Evolutionary conservation across 2,113 vertebrate species (phyloP).

Genomic region (Lophura nycthemera): DNA sequence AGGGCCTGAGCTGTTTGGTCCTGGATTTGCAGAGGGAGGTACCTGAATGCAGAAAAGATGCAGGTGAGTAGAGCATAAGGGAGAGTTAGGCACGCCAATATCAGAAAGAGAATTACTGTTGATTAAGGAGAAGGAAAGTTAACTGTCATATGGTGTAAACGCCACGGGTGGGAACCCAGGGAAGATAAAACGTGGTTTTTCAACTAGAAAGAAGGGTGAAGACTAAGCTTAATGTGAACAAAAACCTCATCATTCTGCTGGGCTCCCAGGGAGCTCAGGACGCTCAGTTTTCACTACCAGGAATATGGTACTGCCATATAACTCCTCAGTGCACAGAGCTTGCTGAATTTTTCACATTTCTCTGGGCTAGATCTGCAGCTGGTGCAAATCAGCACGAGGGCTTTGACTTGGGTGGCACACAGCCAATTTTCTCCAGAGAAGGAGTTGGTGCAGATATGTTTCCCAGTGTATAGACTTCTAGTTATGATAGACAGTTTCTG

Average conservation of each 20-base stretch:
- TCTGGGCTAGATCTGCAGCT: constrained; percentile 20
- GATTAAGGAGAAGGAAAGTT: constrained; percentile 55
- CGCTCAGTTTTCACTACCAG: background rate
- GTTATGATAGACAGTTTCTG: constrained; percentile 61
- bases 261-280: background rate
- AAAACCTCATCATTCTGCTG: constrained; percentile 3
- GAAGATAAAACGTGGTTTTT: constrained; percentile 23
- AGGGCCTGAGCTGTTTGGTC: background rate
- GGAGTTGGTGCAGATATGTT: constrained; percentile 60
- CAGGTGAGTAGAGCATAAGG: background rate
- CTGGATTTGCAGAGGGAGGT: background rate
- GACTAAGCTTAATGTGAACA: background rate
- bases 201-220: background rate
- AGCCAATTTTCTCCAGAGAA: constrained; percentile 44
- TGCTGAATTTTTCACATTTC: background rate
- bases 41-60: accelerated
- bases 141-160: constrained; percentile 47
- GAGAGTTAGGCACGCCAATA: background rate
- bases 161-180: constrained; percentile 41
- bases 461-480: constrained; percentile 68
- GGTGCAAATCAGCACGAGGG: constrained; percentile 27
- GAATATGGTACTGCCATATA: background rate
- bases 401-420: constrained; percentile 28
- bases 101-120: constrained; percentile 41
- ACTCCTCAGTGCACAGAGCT: background rate